A percentile compares a stretch with the other conserved stretches of the same genome.
Conservation (phyloP, 2,888 invertebrate species). For the Myopa testacea region DNA sequence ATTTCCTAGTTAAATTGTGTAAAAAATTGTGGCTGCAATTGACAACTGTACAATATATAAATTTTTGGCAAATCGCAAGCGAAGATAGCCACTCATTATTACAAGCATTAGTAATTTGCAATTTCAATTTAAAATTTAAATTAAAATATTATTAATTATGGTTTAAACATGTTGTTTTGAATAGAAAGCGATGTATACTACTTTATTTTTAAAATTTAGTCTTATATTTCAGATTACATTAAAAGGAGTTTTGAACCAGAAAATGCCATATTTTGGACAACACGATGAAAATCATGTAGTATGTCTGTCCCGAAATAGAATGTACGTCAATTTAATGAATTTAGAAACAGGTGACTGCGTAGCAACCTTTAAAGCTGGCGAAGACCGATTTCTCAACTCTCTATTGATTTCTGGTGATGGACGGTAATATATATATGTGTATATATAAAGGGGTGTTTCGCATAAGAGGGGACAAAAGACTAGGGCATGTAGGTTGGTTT, state of each 20-base stretch:
- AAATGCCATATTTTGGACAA: slow-evolving; percentile 90
- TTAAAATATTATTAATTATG: no score
- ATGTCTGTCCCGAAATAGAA: slow-evolving; percentile 85
- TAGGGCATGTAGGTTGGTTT: no score
- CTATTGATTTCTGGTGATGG: slow-evolving; percentile 89
- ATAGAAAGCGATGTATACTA: background rate
- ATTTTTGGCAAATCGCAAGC: no score
- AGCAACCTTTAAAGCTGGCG: slow-evolving; percentile 89
- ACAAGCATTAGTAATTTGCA: no score
- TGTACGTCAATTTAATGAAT: slow-evolving; percentile 91
- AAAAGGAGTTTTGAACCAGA: slow-evolving; percentile 92
- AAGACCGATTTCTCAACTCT: slow-evolving; percentile 90
- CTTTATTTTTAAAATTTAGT: background rate
- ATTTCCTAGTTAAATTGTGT: no score
- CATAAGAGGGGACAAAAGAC: no score
- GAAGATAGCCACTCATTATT: no score
- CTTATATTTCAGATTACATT: slow-evolving; percentile 73
- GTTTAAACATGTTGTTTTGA: background rate
- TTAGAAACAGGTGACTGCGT: slow-evolving; percentile 76
- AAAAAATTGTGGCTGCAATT: no score
- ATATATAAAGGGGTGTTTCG: no score
- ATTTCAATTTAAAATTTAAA: no score
- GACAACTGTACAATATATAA: no score
- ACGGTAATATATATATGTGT: slow-evolving; percentile 70
- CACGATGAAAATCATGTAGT: slow-evolving; percentile 83